Percentiles rank a stretch among this genome's conserved stretches.
phyloP scores from a whole-genome alignment of 2,888 invertebrate species.

The Ligdia adustata region DNA sequence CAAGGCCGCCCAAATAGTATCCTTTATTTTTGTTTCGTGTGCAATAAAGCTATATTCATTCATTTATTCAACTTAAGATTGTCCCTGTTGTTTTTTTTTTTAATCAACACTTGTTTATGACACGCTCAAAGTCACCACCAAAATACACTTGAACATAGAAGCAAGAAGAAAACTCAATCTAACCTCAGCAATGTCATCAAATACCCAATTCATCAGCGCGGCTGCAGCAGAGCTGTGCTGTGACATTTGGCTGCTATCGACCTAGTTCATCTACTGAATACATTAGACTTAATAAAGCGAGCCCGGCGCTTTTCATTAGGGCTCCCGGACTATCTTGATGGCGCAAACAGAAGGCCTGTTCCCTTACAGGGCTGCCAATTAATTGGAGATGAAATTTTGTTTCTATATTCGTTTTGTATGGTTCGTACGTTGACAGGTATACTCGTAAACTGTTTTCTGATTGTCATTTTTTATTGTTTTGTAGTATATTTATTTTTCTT shows the following conservation, averaged over 20 bases:
- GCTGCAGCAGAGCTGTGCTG: constrained; percentile 44
- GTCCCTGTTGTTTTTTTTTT: no score
- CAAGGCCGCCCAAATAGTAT: no score
- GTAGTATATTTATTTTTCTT: no score
- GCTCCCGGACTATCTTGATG: constrained; percentile 71
- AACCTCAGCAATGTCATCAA: constrained; percentile 36
- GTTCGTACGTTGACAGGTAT: constrained; percentile 7
- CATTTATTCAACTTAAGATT: no score
- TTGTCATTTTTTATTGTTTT: no score
- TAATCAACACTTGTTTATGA: no score
- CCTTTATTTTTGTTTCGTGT: no score
- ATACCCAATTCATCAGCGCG: constrained; percentile 40
- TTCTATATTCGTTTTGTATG: constrained; percentile 6
- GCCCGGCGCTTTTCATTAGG: constrained; percentile 78
- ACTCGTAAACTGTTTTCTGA: not conserved
- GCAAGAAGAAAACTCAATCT: constrained; percentile 25
- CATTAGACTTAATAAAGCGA: constrained; percentile 81
- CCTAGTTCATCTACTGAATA: constrained; percentile 71
- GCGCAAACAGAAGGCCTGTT: constrained; percentile 39
- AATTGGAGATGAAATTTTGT: constrained; percentile 12
- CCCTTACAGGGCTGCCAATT: constrained; percentile 32
- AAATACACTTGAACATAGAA: no score
- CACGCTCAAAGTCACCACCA: no score
- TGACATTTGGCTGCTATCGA: constrained; percentile 75
- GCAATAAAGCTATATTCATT: no score